Percentiles rank a stretch among this genome's conserved stretches.
phyloP scores from a whole-genome alignment of 2,113 vertebrate genomes.

The Grantiella picta region DNA sequence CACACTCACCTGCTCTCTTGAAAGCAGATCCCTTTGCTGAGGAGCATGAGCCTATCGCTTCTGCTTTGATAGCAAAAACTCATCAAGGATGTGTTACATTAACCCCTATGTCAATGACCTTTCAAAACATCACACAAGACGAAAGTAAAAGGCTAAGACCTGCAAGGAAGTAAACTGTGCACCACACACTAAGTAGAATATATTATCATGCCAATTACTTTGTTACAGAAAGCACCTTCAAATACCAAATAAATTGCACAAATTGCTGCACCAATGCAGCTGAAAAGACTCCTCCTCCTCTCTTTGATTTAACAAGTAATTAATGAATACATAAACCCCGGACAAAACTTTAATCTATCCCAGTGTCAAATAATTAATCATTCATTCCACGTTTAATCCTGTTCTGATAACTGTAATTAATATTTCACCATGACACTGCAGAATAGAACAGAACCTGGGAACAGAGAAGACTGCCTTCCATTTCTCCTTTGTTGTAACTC shows the following conservation, averaged over 20 bases:
- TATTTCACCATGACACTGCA: constrained; percentile 38
- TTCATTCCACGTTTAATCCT: constrained; percentile 33
- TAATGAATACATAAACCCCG: constrained; percentile 40
- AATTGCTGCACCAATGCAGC: background rate
- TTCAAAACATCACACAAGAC: background rate
- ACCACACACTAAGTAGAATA: background rate
- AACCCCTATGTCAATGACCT: background rate
- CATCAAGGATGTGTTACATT: background rate
- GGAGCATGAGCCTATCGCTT: background rate
- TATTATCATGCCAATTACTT: background rate
- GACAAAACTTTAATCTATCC: constrained; percentile 43
- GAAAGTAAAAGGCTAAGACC: background rate
- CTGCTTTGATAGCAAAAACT: background rate
- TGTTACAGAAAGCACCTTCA: background rate
- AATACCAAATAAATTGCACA: background rate
- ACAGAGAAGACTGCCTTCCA: background rate
- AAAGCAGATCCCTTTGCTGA: background rate
- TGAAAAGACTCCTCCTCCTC: constrained; percentile 7
- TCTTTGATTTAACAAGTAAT: constrained; percentile 50
- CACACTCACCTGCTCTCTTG: background rate
- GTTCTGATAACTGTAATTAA: constrained; percentile 56
- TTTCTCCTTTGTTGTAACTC: background rate
- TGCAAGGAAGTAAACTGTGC: background rate
- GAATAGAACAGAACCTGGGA: constrained; percentile 5
- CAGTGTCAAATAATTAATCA: constrained; percentile 47